Conservation (phyloP, 64 coral and sea anemone genomes). For the Dendrophyllia cribrosa region DNA sequence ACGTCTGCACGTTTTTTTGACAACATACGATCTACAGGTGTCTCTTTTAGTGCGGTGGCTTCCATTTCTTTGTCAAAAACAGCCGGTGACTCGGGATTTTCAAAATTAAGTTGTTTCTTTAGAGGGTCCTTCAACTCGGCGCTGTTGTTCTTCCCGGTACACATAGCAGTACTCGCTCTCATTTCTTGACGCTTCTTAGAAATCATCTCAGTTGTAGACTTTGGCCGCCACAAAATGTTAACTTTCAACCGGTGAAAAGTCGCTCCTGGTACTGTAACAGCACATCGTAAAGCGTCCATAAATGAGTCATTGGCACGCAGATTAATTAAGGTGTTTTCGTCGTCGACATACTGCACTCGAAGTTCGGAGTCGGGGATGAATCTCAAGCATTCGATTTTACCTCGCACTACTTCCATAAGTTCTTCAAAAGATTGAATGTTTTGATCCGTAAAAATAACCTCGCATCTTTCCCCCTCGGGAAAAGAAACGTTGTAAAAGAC, state of each 20-base stretch:
- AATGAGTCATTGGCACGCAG: slow-evolving; percentile 5
- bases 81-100: too few species aligned
- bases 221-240: slow-evolving; percentile 21
- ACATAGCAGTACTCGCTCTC: too few species aligned
- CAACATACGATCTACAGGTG: slow-evolving; percentile 43
- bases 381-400: slow-evolving; percentile 16
- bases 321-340: slow-evolving; percentile 3
- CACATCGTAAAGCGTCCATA: slow-evolving; percentile 22
- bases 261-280: background rate
- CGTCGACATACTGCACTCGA: background rate
- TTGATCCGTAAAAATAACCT: too few species aligned
- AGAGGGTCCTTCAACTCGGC: too few species aligned
- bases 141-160: too few species aligned
- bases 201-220: slow-evolving; percentile 35
- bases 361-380: slow-evolving; percentile 28
- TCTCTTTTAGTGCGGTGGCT: too few species aligned
- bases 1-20: slow-evolving; percentile 13
- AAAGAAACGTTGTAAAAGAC: too few species aligned
- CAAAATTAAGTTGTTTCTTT: too few species aligned
- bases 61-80: too few species aligned
- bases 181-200: background rate
- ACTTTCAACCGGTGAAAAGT: slow-evolving; percentile 18
- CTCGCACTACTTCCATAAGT: slow-evolving; percentile 10
- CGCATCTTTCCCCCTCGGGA: too few species aligned
- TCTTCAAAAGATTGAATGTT: background rate